These are phyloP conservation scores for Ptilodon capucinus DNA, from an alignment of 2,888 invertebrate genomes.

Conservation along the genomic window DNA sequence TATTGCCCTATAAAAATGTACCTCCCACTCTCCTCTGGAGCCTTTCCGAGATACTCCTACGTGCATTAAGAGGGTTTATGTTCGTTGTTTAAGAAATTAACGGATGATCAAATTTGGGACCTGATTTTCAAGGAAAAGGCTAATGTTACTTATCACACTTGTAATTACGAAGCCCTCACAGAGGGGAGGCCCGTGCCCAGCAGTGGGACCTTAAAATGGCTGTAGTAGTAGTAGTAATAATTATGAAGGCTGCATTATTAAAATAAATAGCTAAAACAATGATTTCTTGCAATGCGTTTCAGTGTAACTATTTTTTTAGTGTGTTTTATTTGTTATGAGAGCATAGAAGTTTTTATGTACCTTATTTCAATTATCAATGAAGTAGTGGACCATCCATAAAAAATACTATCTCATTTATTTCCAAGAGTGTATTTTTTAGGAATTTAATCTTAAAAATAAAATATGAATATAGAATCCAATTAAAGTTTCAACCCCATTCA, in stretches of 20 bases:
- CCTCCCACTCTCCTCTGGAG: neutral
- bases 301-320: no score
- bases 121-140: neutral
- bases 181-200: no score
- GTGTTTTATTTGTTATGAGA: no score
- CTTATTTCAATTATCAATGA: no score
- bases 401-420: neutral
- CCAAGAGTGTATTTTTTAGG: neutral
- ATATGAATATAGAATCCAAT: neutral
- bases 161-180: no score
- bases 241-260: no score
- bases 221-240: no score
- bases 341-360: no score
- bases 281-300: no score
- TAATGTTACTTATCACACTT: neutral
- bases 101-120: neutral
- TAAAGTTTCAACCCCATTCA: constrained; percentile 6
- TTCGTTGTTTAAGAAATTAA: neutral
- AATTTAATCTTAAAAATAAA: neutral
- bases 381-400: no score
- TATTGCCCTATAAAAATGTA: constrained; percentile 65
- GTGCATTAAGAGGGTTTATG: neutral
- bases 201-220: no score
- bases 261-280: no score
- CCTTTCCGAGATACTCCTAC: neutral